Evolutionary conservation across 2,113 vertebrate species (phyloP).

Genomic region (Scatophagus argus): DNA sequence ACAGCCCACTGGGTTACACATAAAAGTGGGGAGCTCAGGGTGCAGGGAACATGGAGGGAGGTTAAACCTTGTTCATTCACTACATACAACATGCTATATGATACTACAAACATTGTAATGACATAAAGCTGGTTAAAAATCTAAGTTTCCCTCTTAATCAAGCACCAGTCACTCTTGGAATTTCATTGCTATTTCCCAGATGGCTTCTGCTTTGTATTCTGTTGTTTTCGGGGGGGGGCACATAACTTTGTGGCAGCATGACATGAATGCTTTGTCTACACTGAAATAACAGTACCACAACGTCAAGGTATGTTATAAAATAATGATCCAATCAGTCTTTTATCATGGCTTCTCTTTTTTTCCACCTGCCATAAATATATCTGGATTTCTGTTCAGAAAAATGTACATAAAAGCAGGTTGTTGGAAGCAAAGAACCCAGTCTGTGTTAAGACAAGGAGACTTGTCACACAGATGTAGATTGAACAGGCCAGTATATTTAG

Average conservation of each 20-base stretch:
- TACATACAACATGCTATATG: too few species aligned
- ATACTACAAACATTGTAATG: too few species aligned
- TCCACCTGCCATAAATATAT: not conserved
- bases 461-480: not conserved
- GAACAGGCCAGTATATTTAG: not conserved
- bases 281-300: not conserved
- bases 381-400: not conserved
- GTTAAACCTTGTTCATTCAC: too few species aligned
- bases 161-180: not conserved
- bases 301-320: not conserved
- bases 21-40: too few species aligned
- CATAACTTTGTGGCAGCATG: conserved; percentile 4
- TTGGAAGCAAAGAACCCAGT: not conserved
- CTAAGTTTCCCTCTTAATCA: too few species aligned
- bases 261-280: not conserved
- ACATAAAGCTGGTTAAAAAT: too few species aligned
- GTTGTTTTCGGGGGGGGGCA: not conserved
- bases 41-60: too few species aligned
- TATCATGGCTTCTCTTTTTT: not conserved
- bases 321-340: not conserved
- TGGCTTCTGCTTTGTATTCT: not conserved
- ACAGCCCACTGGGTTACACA: too few species aligned
- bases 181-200: not conserved
- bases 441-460: not conserved
- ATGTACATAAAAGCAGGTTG: not conserved